A percentile compares a stretch with the other conserved stretches of the same genome.
These are phyloP conservation scores for Cerceris rybyensis DNA, from an alignment of 2,888 invertebrate species.

Conservation along the genomic window DNA sequence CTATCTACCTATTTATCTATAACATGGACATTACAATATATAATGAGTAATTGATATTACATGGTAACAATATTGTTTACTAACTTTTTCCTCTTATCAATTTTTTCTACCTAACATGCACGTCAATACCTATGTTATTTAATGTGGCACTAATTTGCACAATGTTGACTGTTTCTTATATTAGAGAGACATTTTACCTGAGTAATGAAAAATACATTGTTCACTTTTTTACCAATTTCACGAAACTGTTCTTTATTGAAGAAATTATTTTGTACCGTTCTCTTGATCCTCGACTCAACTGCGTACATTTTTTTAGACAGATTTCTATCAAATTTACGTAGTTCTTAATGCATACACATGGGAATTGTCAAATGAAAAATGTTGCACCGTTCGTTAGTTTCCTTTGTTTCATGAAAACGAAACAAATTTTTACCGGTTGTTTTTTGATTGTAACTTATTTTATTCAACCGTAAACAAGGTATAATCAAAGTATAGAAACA, in stretches of 20 bases:
- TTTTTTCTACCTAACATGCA: slow-evolving; percentile 13
- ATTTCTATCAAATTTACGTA: background rate
- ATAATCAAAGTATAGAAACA: no score
- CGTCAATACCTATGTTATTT: slow-evolving; percentile 16
- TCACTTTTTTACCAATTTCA: slow-evolving; percentile 16
- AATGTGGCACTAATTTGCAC: slow-evolving; percentile 36
- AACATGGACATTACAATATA: background rate
- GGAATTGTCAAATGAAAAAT: no score
- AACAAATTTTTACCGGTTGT: no score
- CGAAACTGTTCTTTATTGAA: slow-evolving; percentile 13
- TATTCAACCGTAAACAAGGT: no score
- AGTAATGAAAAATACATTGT: slow-evolving; percentile 41
- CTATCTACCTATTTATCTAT: no score
- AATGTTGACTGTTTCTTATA: slow-evolving; percentile 21
- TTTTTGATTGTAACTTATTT: no score
- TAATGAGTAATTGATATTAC: slow-evolving; percentile 11
- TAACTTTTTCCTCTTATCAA: slow-evolving; percentile 4
- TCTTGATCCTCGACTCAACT: background rate
- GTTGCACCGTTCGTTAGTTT: no score
- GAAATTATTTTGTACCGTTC: background rate
- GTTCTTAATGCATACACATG: no score
- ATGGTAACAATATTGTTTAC: slow-evolving; percentile 23
- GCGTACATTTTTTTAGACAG: background rate
- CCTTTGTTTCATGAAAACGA: no score
- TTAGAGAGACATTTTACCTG: slow-evolving; percentile 33